These are phyloP conservation scores for Drosophila rufa DNA, from an alignment of 1,140 invertebrate species.

Conservation along the genomic window DNA sequence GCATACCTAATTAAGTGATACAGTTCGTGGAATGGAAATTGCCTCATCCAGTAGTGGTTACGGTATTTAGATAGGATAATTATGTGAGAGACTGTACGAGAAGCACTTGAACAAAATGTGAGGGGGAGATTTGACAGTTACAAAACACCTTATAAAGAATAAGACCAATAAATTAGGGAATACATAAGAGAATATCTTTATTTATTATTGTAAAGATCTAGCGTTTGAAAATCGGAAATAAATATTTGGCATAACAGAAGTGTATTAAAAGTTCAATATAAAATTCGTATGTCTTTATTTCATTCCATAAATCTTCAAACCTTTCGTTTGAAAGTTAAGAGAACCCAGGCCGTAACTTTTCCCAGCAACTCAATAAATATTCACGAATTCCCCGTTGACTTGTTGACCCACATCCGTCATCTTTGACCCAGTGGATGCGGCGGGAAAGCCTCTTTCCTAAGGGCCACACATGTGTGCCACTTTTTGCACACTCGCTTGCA, in stretches of 20 bases:
- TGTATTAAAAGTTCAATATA: too few species aligned
- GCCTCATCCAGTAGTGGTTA: constrained; percentile 32
- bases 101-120: constrained; percentile 14
- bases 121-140: rapidly evolving
- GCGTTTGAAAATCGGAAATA: too few species aligned
- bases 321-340: neutral
- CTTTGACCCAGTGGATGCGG: constrained; percentile 21
- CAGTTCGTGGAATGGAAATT: constrained; percentile 46
- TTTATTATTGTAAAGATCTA: too few species aligned
- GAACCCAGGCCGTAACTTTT: constrained; percentile 2
- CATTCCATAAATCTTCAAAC: neutral
- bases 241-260: too few species aligned
- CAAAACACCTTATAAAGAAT: neutral
- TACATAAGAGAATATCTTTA: too few species aligned
- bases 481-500: constrained; percentile 25
- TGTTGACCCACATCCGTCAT: constrained; percentile 25
- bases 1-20: constrained; percentile 77
- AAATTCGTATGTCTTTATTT: neutral
- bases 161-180: too few species aligned
- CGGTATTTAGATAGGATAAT: constrained; percentile 50
- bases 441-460: constrained; percentile 21
- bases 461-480: constrained; percentile 34
- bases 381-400: constrained; percentile 13
- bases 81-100: constrained; percentile 13
- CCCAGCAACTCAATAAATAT: constrained; percentile 25